Base-by-base conservation (phyloP, 2,797 vertebrate genomes). In the Pteronotus mesoamericanus region DNA sequence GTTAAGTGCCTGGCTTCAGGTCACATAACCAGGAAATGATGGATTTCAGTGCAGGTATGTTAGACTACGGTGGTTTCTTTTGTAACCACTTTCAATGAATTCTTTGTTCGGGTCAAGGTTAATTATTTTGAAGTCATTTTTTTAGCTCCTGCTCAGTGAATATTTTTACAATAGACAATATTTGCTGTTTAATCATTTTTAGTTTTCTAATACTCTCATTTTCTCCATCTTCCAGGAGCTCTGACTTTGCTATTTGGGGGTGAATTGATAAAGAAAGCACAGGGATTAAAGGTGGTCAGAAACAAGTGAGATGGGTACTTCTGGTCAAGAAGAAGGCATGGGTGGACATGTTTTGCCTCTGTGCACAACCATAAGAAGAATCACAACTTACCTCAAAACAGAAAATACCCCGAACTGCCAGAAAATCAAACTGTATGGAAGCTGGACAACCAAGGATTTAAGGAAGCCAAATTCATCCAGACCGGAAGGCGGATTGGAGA, bases 91-190 rank as follows among this genome's bases (percentile, higher is more conserved):
- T 69, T 86, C 71, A 84, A 0, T 46, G 46, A 89, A 75, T 44
- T 57, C 24, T 66, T 96, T 75, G 74, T 86, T 91, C 64, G 12
- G 39, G 9, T 46, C 69, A 89, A 21, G 51, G 57, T n/a, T n/a
- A 80, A 46, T 94, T 77, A 53, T 74, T 93, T 66, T 39, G 61
- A 6, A 68, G 22, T 48, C 29, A 51, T 9, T 34, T 90, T 92
- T 68, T 83, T 53, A 71, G 37, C 3, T 64, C 74, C 46, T 89
- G 4, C 32, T 89, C 4, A 21, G 39, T 80, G 37, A 57, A 34
- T 92, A 69, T 90, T 96, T 96, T 24, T 78, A 14, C 74, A 18
- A 39, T 10, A 90, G 86, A 26, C 72, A 42, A 89, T 82, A 72
- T 44, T 71, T 96, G 8, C 22, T 75, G 86, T 96, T 59, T 88